Evolutionary conservation across 2,888 invertebrate species (phyloP).

Genomic region (Flabesymbios commensalis): DNA sequence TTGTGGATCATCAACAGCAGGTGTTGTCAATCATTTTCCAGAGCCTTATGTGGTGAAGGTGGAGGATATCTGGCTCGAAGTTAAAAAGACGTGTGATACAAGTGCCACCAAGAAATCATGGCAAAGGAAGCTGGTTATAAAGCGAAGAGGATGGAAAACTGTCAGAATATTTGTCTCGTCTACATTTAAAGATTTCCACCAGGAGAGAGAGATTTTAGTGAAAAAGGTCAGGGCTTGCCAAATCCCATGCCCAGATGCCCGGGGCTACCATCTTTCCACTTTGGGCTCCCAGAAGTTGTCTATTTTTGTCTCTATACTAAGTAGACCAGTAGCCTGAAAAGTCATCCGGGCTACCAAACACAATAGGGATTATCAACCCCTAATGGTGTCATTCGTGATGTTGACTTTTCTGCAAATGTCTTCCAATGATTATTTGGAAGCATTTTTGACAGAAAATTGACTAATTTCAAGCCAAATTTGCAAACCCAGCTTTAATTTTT

Average conservation of each 20-base stretch:
- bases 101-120: no score
- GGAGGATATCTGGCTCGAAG: background rate
- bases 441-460: no score
- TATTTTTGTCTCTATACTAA: no score
- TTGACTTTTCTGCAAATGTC: background rate
- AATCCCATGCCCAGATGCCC: no score
- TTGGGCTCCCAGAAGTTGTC: no score
- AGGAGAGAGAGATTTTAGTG: conserved; percentile 56
- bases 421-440: background rate
- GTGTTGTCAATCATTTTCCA: background rate
- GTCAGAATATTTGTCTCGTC: conserved; percentile 59
- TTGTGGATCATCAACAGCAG: no score
- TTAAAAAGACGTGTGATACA: no score
- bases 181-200: conserved; percentile 59
- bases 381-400: background rate
- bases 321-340: no score
- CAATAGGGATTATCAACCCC: background rate
- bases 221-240: conserved; percentile 55
- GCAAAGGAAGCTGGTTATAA: conserved; percentile 9
- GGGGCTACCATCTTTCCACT: no score
- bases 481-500: no score
- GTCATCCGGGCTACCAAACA: no score
- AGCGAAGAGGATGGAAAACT: conserved; percentile 48
- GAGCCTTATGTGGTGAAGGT: background rate
- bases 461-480: no score